phyloP scores from a whole-genome alignment of 2,888 invertebrate genomes.

The Drosophila seclusa region DNA sequence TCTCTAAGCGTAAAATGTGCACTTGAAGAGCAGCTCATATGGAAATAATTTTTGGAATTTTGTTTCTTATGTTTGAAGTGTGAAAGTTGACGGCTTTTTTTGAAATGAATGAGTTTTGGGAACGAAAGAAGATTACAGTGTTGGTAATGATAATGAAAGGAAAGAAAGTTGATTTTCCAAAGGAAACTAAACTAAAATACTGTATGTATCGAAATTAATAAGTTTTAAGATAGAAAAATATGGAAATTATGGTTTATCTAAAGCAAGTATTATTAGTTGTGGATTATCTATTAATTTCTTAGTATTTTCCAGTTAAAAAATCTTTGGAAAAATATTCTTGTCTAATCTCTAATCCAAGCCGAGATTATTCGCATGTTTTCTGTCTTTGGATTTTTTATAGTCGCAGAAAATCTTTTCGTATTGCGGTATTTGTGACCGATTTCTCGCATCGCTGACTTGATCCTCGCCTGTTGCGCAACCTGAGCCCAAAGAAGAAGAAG shows the following conservation, averaged over 20 bases:
- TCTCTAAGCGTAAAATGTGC: constrained; percentile 5
- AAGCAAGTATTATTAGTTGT: neutral
- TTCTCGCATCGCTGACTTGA: constrained; percentile 50
- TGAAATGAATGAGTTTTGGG: constrained; percentile 15
- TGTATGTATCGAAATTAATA: neutral
- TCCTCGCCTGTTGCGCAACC: constrained; percentile 67
- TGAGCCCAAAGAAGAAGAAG: constrained; percentile 5
- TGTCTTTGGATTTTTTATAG: neutral
- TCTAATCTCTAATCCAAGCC: neutral
- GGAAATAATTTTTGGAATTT: constrained; percentile 41
- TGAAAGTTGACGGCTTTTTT: constrained; percentile 13
- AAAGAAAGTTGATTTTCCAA: neutral
- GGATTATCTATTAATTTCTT: neutral
- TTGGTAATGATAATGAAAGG: neutral
- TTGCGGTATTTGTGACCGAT: constrained; percentile 45
- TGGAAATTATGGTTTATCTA: neutral
- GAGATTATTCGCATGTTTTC: neutral
- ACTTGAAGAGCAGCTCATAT: constrained; percentile 45
- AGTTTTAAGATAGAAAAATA: constrained; percentile 26
- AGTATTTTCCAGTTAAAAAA: neutral
- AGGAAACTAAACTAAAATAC: neutral
- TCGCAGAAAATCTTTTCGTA: constrained; percentile 8
- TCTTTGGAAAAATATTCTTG: neutral
- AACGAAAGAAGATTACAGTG: neutral
- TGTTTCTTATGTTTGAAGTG: constrained; percentile 11